A percentile compares a stretch with the other conserved stretches of the same genome.
Evolutionary conservation across 92 coral and sea anemone genomes (phyloP).

Genomic region (Montipora capitata): DNA sequence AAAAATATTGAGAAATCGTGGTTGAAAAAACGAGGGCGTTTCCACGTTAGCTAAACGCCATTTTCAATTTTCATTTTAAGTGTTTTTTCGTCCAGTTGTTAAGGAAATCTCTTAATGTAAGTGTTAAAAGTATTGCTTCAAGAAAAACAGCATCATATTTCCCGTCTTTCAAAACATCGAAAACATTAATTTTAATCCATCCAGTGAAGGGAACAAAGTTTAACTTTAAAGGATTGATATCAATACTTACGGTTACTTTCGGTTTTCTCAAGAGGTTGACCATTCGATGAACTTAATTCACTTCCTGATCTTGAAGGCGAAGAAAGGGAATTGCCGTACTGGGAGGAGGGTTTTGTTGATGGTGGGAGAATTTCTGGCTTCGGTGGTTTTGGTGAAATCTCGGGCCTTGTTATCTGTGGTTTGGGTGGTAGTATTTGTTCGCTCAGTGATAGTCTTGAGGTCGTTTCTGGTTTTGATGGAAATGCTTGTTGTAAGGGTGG

Average conservation of each 20-base stretch:
- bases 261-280: conserved; percentile 25
- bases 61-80: no score
- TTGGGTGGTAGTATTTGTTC: not conserved
- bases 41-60: no score
- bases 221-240: no score
- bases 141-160: no score
- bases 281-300: not conserved
- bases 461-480: not conserved
- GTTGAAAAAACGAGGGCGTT: no score
- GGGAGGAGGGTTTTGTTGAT: not conserved
- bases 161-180: no score
- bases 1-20: no score
- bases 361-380: conserved; percentile 30
- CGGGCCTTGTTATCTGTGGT: not conserved
- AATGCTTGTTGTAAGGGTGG: conserved; percentile 11
- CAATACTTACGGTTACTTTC: conserved; percentile 11
- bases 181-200: no score
- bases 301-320: not conserved
- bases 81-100: no score
- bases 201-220: no score
- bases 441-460: not conserved
- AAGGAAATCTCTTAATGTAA: no score
- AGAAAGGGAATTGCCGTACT: not conserved
- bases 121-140: no score
- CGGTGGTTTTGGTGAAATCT: conserved; percentile 13